A percentile compares a stretch with the other conserved stretches of the same genome.
phyloP scores from a whole-genome alignment of 1,140 invertebrate genomes.

The Notospermus geniculatus region DNA sequence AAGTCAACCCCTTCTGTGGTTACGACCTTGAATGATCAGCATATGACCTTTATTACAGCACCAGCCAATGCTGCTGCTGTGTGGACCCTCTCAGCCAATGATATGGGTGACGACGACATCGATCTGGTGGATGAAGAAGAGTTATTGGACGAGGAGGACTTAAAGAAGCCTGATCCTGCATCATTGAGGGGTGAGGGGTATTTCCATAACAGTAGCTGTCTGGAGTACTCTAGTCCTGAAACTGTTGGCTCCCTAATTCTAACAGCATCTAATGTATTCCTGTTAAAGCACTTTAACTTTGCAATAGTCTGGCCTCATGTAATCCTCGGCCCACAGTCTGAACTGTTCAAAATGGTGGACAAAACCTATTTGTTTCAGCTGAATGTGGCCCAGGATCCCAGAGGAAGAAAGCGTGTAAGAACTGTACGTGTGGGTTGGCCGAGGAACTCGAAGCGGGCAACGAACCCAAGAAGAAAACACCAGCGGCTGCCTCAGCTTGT shows the following conservation, averaged over 20 bases:
- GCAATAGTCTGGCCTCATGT: no score
- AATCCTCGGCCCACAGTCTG: no score
- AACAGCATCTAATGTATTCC: no score
- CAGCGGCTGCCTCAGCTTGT: slow-evolving; percentile 66
- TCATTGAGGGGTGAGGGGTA: slow-evolving; percentile 70
- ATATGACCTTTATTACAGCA: slow-evolving; percentile 10
- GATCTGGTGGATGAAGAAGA: slow-evolving; percentile 85
- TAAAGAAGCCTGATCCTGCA: slow-evolving; percentile 77
- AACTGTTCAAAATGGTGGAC: no score
- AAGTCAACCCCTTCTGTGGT: slow-evolving; percentile 1
- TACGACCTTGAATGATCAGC: slow-evolving; percentile 11
- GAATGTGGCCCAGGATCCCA: slow-evolving; percentile 74
- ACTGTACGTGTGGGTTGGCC: slow-evolving; percentile 95
- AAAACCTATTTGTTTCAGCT: slow-evolving; percentile 55
- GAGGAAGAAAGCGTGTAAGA: slow-evolving; percentile 95
- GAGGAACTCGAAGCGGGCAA: slow-evolving; percentile 74
- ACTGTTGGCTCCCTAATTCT: no score
- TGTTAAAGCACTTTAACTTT: no score
- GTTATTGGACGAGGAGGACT: slow-evolving; percentile 84
- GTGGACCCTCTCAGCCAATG: slow-evolving; percentile 66
- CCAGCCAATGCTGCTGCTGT: slow-evolving; percentile 53
- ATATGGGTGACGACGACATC: slow-evolving; percentile 66
- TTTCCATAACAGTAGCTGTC: slow-evolving; percentile 5
- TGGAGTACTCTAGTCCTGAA: no score
- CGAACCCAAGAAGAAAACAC: slow-evolving; percentile 29